These are phyloP conservation scores for Saccopteryx leptura DNA, from an alignment of 2,113 vertebrate species.

Conservation along the genomic window DNA sequence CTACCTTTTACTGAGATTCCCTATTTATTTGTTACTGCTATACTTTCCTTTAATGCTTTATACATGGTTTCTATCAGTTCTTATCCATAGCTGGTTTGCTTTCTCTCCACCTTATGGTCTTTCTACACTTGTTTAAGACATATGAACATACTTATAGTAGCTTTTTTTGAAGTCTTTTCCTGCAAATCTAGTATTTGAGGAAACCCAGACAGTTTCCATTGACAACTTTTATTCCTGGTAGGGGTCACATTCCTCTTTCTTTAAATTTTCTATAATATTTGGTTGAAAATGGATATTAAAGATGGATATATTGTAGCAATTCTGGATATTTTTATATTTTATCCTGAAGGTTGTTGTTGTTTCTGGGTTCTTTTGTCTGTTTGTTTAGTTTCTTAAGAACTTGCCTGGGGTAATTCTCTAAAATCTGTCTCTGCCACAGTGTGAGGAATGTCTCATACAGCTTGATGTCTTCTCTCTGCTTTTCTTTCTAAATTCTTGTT, in stretches of 20 bases:
- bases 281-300: slow-evolving; percentile 20
- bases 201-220: not conserved
- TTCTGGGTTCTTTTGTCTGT: not conserved
- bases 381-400: slow-evolving; percentile 30
- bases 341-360: not conserved
- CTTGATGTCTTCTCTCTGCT: not conserved
- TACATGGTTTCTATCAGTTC: not conserved
- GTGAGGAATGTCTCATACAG: not conserved
- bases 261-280: not conserved
- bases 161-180: not conserved
- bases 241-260: not conserved
- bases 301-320: not conserved
- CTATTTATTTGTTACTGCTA: not conserved
- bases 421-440: not conserved
- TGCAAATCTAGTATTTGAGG: not conserved
- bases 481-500: not conserved
- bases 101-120: not conserved
- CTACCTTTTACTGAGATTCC: not conserved
- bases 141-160: not conserved
- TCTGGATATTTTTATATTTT: not conserved
- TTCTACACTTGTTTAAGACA: not conserved
- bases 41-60: not conserved
- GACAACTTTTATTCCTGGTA: not conserved
- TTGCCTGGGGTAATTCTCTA: slow-evolving; percentile 15
- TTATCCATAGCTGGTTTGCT: not conserved